Evolutionary conservation across 2,888 invertebrate genomes (phyloP).

Genomic region (Melikaiella ostensackeni): DNA sequence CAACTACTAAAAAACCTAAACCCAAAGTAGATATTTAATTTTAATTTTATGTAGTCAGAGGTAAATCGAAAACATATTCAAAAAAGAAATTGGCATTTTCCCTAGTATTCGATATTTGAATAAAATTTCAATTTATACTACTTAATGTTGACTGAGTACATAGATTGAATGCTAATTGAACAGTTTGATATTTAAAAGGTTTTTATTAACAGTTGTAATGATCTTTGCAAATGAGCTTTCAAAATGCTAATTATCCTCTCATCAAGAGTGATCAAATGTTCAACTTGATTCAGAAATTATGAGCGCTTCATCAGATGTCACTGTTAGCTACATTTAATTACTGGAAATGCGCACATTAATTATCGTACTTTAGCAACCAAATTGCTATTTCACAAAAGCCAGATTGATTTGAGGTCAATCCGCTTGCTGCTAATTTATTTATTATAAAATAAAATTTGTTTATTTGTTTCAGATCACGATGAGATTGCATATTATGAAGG

Average conservation of each 20-base stretch:
- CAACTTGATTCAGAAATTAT: constrained; percentile 3
- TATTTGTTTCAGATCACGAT: constrained; percentile 82
- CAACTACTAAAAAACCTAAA: too few species aligned
- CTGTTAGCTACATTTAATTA: constrained; percentile 17
- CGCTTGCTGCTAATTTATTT: background rate
- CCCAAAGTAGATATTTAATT: too few species aligned
- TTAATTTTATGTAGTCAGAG: too few species aligned
- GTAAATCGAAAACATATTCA: too few species aligned
- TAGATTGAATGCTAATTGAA: background rate
- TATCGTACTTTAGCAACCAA: background rate
- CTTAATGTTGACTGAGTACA: too few species aligned
- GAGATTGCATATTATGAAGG: constrained; percentile 86
- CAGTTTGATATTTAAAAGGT: background rate
- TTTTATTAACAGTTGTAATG: background rate
- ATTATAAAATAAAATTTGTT: background rate
- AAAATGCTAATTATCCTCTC: constrained; percentile 6
- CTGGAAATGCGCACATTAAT: constrained; percentile 5
- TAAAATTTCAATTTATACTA: too few species aligned
- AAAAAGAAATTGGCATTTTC: too few species aligned
- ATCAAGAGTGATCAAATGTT: background rate
- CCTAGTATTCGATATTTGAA: too few species aligned
- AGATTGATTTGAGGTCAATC: background rate
- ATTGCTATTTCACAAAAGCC: background rate
- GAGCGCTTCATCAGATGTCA: constrained; percentile 19
- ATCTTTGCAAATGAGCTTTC: background rate